Conservation (phyloP, 2,797 vertebrate species). For the Chrosomus eos region DNA sequence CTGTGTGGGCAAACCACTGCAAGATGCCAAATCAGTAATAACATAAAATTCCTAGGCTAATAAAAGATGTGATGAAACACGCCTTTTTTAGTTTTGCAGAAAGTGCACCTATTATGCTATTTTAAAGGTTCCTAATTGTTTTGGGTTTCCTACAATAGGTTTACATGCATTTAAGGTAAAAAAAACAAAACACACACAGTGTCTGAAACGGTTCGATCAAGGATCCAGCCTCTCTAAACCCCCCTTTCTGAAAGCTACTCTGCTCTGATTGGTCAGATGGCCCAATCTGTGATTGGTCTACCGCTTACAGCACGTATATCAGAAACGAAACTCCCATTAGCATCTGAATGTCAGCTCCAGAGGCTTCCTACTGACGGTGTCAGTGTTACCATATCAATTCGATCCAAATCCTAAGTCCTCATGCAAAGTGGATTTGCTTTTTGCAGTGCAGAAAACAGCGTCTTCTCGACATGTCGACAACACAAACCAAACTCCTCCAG, state of each 20-base stretch:
- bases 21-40: slow-evolving; percentile 9
- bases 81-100: neutral
- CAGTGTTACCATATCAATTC: neutral
- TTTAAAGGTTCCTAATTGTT: neutral
- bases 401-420: too few relatives aligned
- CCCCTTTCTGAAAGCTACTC: neutral
- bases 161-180: neutral
- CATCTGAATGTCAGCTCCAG: neutral
- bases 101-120: neutral
- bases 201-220: neutral
- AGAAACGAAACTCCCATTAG: neutral
- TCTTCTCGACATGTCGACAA: neutral
- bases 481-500: neutral
- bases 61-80: slow-evolving; percentile 32
- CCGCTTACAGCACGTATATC: neutral
- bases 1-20: slow-evolving; percentile 24
- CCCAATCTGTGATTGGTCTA: neutral
- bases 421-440: neutral
- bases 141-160: neutral
- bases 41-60: slow-evolving; percentile 20
- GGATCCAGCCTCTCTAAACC: neutral
- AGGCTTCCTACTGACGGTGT: neutral
- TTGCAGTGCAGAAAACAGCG: neutral
- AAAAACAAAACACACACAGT: neutral
- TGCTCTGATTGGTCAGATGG: neutral